Evolutionary conservation across 1,140 invertebrate species (phyloP), one percentile per base, ranked within the genome.

Genomic region (Phthorimaea operculella): DNA sequence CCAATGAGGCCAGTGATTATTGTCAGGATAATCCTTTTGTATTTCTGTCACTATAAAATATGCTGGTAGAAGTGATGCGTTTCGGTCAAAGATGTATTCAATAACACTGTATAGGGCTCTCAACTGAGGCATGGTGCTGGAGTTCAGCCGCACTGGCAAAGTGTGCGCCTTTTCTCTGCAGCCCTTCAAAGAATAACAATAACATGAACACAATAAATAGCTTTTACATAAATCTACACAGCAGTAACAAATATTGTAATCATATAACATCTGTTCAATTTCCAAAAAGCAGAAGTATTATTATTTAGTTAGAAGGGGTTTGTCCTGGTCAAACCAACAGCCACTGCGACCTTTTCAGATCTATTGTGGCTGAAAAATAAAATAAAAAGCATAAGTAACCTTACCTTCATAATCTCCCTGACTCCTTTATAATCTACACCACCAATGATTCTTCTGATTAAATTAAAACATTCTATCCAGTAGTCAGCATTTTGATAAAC

Each of bases 11-110:
- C 92, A 94, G 54, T 89, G 89, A 66, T 88, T 90, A 70, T 93
- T 91, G 68, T 96, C 91, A 36, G 93, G 91, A 83, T 93, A 95
- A 33, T 91, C 90, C 85, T 98, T 95, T 52, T 94, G 90, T 64
- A 99, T 92, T 87, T 98, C 96, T 84, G 96, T 98, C 0, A 97
- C 92, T 59, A 98, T 94, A 62, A 99, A 94, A 80, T 98, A 98
- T 15, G 93, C 94, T 11, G 97, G 97, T 44, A 98, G 83, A 9
- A 99, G 85, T 72, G 95, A 97, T 4, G 93, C 92, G 86, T 97
- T 95, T 28, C 97, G 87, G 76, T 98, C 94, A 86, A 98, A 95
- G 66, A 98, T 97, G 64, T 94, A 92, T 65, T 93, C 90, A 50
- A 98, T 89, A 3, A 98, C 90, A 73, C 90, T 90, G 68, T 93